Conservation (phyloP, 2,113 vertebrate species). For the Plotosus lineatus region DNA sequence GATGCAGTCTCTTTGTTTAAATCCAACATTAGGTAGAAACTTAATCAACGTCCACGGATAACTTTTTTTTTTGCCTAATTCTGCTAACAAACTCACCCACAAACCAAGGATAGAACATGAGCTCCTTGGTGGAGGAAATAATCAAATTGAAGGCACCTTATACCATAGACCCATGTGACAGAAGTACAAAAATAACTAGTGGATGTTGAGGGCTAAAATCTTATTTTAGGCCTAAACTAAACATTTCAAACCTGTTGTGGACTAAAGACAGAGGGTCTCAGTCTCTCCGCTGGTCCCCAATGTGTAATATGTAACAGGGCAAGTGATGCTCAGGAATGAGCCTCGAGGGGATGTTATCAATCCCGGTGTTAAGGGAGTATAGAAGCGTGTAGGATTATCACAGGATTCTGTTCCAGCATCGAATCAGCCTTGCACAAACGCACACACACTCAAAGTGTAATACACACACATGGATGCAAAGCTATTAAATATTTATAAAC, state of each 20-base stretch:
- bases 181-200: too few species aligned
- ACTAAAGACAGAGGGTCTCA: background rate
- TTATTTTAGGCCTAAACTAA: too few species aligned
- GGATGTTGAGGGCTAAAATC: too few species aligned
- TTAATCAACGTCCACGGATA: too few species aligned
- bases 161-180: background rate
- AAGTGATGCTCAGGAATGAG: background rate
- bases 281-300: background rate
- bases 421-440: background rate
- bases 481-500: constrained; percentile 52
- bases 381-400: constrained; percentile 21
- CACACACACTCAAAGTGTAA: background rate
- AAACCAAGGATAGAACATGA: too few species aligned
- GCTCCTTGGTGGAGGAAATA: too few species aligned
- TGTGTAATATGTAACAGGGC: background rate
- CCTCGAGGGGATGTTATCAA: constrained; percentile 5
- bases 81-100: too few species aligned
- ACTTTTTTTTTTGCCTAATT: too few species aligned
- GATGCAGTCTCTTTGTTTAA: too few species aligned
- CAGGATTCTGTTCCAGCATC: background rate
- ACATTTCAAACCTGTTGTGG: background rate
- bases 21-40: too few species aligned
- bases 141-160: background rate
- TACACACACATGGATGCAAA: background rate
- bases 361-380: background rate